phyloP scores from a whole-genome alignment of 2,888 invertebrate genomes.

The Macaria liturata region DNA sequence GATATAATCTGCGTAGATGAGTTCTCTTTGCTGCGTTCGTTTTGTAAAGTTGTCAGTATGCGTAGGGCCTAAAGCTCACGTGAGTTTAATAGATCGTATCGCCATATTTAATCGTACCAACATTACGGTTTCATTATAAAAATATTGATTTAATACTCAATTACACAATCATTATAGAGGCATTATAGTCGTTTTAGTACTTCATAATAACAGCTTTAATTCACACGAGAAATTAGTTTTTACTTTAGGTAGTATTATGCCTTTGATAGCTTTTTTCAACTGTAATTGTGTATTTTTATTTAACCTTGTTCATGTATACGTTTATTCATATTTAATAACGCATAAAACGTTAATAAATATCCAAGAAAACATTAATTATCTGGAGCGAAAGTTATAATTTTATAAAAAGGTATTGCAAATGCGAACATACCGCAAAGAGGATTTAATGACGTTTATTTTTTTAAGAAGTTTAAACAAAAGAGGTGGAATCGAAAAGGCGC shows the following conservation, averaged over 20 bases:
- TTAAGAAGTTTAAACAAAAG: background rate
- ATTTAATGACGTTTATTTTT: background rate
- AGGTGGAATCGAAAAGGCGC: conserved; percentile 4
- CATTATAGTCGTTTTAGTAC: conserved; percentile 32
- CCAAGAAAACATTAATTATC: no score
- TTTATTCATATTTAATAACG: background rate
- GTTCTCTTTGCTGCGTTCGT: no score
- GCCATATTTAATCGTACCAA: conserved; percentile 19
- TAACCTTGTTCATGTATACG: background rate
- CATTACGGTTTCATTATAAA: conserved; percentile 29
- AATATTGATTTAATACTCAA: conserved; percentile 34
- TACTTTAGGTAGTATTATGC: conserved; percentile 21
- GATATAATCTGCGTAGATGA: no score
- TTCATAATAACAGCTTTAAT: conserved; percentile 35
- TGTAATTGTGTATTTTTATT: conserved; percentile 10
- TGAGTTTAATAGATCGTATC: conserved; percentile 15
- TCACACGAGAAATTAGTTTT: conserved; percentile 35
- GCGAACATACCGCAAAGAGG: background rate
- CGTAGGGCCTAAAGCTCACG: background rate
- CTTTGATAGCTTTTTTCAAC: conserved; percentile 13
- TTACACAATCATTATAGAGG: conserved; percentile 28
- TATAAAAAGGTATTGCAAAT: no score
- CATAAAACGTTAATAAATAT: background rate
- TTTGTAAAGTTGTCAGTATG: no score
- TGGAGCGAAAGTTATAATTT: no score